Evolutionary conservation across 2,888 invertebrate species (phyloP).

Genomic region (Megalurothrips usitatus): DNA sequence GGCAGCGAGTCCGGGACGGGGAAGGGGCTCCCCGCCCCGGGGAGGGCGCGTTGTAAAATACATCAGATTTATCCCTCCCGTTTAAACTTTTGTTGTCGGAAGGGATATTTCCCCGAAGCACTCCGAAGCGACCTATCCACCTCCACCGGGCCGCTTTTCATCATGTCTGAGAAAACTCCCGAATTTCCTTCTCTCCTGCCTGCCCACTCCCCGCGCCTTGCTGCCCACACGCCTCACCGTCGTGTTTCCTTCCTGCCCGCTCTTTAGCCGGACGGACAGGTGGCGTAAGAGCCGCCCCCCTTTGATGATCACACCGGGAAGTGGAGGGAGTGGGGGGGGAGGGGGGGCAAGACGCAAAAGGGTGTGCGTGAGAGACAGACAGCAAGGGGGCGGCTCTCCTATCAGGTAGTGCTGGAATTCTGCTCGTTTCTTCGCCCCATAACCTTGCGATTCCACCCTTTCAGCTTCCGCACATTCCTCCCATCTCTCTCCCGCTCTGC

Average conservation of each 20-base stretch:
- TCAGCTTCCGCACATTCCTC: not conserved
- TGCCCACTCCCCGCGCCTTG: not conserved
- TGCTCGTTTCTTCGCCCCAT: not conserved
- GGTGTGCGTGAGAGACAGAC: not conserved
- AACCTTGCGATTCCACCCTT: not conserved
- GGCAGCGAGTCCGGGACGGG: not conserved
- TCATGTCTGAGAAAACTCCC: no score
- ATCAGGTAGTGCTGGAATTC: conserved; percentile 4
- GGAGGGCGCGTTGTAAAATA: not conserved
- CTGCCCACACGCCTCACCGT: not conserved
- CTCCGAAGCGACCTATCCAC: not conserved
- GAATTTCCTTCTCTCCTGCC: not conserved
- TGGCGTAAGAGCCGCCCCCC: not conserved
- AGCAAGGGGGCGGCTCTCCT: not conserved
- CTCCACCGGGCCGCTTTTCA: not conserved
- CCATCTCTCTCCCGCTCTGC: not conserved
- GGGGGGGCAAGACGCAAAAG: not conserved
- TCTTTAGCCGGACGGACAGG: not conserved
- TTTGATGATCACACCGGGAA: not conserved
- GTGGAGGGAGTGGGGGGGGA: not conserved
- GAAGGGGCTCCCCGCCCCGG: not conserved
- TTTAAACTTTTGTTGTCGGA: not conserved
- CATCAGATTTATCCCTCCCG: not conserved
- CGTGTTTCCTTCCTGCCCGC: not conserved
- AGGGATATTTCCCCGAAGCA: not conserved